Evolutionary conservation across 2,797 vertebrate genomes (phyloP), one percentile per base, ranked within the genome.

Genomic region (Pitangus sulphuratus): DNA sequence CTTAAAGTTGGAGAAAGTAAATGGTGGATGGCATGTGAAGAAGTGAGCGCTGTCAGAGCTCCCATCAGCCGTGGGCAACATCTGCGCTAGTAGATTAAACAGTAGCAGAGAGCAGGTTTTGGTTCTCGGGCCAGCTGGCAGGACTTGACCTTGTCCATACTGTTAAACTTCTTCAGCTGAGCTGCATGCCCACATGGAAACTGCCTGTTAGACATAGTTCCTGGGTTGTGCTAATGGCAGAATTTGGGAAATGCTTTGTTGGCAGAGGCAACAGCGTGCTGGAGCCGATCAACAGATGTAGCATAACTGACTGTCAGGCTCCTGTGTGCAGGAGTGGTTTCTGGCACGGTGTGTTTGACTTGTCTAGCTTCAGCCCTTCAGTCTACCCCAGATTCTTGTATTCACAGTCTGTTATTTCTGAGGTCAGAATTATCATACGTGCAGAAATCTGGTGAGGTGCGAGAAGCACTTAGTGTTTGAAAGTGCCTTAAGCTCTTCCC

Each of bases 51-150:
- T 70, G 47, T 42, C 57, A 89, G 75, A 25, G 19, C n/a, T 83
- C 15, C 37, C 57, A 21, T 81, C 82, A 89, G 33, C 82, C 83
- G 33, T 64, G 60, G 30, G 31, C 47, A 76, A 53, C 89, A 84
- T 92, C 90, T 92, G 84, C 0, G 3, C 60, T 56, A 2, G 3
- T 33, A 45, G 53, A 95, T 77, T 54, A 22, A 93, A 87, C 47
- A 33, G 47, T 39, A 91, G 47, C 66, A 82, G 75, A 91, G 87
- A 76, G 62, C 17, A 24, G 31, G 5, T 89, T 94, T 78, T 65
- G 33, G 31, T 40, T 85, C 79, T 92, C 68, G 22, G 47, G 60
- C 89, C 95, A 95, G 75, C 75, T 96, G 95, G 93, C 87, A 92
- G 71, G 64, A 80, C 56, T 68, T 91, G 84, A 91, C 81, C 51